Conservation (phyloP, 1,140 invertebrate genomes). For the Marisa cornuarietis region DNA sequence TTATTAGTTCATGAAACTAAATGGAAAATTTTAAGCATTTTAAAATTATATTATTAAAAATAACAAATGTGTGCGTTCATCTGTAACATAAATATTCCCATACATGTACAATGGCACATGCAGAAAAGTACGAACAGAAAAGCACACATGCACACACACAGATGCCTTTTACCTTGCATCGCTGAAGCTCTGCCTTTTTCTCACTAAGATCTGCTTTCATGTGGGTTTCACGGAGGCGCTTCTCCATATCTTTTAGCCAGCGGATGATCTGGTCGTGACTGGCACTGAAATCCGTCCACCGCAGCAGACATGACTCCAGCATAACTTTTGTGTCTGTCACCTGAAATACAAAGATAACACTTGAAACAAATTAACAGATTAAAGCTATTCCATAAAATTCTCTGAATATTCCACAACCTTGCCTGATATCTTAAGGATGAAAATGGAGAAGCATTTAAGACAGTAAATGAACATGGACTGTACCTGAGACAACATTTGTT, state of each 20-base stretch:
- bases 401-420: no score
- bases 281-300: constrained; percentile 76
- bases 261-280: constrained; percentile 89
- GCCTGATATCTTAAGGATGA: no score
- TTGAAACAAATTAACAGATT: no score
- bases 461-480: neutral
- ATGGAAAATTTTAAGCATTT: no score
- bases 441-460: no score
- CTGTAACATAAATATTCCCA: no score
- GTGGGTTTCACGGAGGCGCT: constrained; percentile 68
- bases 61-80: no score
- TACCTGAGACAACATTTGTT: constrained; percentile 75
- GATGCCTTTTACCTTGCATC: constrained; percentile 75
- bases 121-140: neutral
- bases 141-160: neutral
- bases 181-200: constrained; percentile 89
- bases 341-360: constrained; percentile 22
- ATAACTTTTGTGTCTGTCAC: constrained; percentile 92
- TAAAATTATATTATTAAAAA: no score
- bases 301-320: constrained; percentile 83
- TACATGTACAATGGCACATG: no score
- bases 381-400: no score
- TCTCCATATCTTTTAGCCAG: constrained; percentile 95
- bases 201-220: constrained; percentile 83
- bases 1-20: no score